Conservation (phyloP, 2,888 invertebrate species). For the Camptogramma bilineatum region DNA sequence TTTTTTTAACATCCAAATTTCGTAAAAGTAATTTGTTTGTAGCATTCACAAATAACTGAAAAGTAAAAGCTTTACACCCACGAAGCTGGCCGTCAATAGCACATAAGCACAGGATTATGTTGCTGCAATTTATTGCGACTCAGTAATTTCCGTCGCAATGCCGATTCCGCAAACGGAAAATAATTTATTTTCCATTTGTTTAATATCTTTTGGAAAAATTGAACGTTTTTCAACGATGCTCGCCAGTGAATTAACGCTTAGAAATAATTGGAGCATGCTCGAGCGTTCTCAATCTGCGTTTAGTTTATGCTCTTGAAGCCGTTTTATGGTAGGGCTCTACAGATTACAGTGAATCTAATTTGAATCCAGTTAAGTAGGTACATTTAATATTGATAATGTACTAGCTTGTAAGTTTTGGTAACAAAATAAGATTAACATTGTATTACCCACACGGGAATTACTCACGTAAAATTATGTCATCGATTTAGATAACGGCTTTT, state of each 20-base stretch:
- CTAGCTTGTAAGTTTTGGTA: no score
- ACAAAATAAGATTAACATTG: no score
- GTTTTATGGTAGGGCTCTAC: neutral
- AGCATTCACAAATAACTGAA: conserved; percentile 19
- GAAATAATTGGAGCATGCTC: conserved; percentile 26
- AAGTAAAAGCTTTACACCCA: conserved; percentile 20
- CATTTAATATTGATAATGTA: no score
- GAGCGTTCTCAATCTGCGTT: conserved; percentile 7
- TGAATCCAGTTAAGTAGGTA: no score
- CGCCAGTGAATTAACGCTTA: conserved; percentile 24
- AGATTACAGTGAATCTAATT: neutral
- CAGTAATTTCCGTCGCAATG: conserved; percentile 46
- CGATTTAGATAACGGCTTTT: no score
- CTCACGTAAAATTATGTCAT: no score
- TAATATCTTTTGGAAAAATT: conserved; percentile 17
- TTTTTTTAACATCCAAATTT: neutral
- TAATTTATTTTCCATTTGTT: conserved; percentile 26
- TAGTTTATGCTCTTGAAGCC: neutral
- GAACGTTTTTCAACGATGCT: conserved; percentile 31
- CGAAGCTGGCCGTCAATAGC: conserved; percentile 23
- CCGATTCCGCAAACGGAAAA: conserved; percentile 37
- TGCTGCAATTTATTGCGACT: conserved; percentile 38
- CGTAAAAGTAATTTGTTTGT: conserved; percentile 10
- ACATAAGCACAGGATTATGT: conserved; percentile 30
- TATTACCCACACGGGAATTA: no score